These are phyloP conservation scores for Dipus sagitta DNA, from an alignment of 2,797 vertebrate genomes.

Conservation along the genomic window DNA sequence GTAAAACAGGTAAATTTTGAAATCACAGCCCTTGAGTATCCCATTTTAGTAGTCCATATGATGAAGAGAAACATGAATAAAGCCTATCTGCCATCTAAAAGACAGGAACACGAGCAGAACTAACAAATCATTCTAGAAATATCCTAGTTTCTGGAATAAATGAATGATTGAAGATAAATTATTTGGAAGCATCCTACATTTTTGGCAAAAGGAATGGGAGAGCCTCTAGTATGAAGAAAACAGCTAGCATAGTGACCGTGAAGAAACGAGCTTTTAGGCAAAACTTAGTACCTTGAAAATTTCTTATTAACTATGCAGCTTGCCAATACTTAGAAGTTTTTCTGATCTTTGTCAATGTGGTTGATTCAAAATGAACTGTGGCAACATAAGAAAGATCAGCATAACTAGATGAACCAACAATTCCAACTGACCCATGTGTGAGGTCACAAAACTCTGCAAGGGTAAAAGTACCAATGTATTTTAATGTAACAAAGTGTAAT, in stretches of 20 bases:
- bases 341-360: neutral
- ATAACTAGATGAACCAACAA: neutral
- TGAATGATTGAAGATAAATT: slow-evolving; percentile 33
- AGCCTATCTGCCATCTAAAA: neutral
- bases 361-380: neutral
- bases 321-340: slow-evolving; percentile 37
- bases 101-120: neutral
- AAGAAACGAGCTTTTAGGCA: slow-evolving; percentile 57
- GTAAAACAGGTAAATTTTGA: slow-evolving; percentile 16
- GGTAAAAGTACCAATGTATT: neutral
- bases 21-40: neutral
- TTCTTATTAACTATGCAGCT: neutral
- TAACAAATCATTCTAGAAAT: neutral
- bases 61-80: neutral
- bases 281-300: slow-evolving; percentile 56
- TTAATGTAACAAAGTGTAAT: neutral
- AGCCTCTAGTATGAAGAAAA: slow-evolving; percentile 29
- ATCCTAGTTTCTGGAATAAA: neutral
- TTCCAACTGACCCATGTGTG: neutral
- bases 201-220: neutral
- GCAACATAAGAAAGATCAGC: neutral
- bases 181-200: slow-evolving; percentile 15
- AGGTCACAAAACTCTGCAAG: neutral
- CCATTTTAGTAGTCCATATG: neutral
- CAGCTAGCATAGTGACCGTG: neutral